Conservation (phyloP, 2,797 vertebrate genomes). For the Onychomys torridus region DNA sequence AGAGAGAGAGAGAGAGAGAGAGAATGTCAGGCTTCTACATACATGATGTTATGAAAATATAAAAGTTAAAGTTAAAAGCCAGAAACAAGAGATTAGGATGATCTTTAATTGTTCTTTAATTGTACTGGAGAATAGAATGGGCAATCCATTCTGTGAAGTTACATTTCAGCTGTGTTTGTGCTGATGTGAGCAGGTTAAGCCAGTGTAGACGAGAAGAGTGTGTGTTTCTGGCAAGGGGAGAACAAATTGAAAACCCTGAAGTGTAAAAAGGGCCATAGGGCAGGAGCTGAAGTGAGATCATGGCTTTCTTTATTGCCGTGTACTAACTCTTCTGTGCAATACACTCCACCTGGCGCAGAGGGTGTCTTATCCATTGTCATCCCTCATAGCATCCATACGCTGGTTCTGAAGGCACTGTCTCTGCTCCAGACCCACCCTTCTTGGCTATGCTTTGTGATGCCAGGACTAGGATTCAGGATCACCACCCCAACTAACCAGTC, state of each 20-base stretch:
- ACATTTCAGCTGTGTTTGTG: neutral
- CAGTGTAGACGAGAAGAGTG: neutral
- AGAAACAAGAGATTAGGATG: neutral
- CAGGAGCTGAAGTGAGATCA: neutral
- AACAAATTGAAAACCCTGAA: neutral
- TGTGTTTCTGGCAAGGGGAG: neutral
- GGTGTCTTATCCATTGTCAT: neutral
- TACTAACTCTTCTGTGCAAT: neutral
- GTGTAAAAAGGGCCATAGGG: neutral
- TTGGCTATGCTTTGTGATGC: neutral
- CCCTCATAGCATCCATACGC: neutral
- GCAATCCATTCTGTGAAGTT: neutral
- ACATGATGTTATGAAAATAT: neutral
- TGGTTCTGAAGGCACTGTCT: neutral
- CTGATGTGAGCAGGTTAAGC: neutral
- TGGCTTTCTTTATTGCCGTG: neutral
- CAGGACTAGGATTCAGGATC: neutral
- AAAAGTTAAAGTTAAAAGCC: neutral
- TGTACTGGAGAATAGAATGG: neutral
- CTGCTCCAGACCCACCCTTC: neutral
- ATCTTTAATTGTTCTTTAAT: neutral
- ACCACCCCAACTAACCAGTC: neutral
- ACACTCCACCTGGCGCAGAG: neutral
- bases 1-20: neutral
- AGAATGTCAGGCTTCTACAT: neutral